phyloP scores from a whole-genome alignment of 2,113 vertebrate genomes.

The Prinia subflava region DNA sequence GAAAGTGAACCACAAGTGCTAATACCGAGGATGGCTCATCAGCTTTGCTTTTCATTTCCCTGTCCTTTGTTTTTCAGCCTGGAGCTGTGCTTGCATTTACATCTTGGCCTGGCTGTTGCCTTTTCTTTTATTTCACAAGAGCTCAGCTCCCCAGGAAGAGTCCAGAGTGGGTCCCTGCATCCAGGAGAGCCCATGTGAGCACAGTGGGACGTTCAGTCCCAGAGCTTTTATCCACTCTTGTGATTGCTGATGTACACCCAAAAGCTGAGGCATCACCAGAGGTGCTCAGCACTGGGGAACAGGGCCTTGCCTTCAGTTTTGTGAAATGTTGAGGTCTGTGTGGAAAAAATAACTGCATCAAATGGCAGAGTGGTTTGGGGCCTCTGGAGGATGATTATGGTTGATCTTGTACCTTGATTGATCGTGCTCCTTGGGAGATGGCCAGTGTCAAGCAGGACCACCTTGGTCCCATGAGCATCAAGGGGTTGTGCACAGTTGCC shows the following conservation, averaged over 20 bases:
- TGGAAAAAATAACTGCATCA: background rate
- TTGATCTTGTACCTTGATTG: background rate
- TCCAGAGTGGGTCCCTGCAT: background rate
- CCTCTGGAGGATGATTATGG: background rate
- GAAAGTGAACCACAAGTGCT: background rate
- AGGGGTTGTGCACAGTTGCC: background rate
- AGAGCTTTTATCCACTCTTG: background rate
- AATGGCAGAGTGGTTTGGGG: background rate
- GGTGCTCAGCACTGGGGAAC: background rate
- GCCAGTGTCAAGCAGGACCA: background rate
- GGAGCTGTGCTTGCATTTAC: background rate
- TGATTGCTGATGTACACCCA: background rate
- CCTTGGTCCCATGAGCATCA: background rate
- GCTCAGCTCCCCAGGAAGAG: background rate
- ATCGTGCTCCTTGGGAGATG: background rate
- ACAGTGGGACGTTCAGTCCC: background rate
- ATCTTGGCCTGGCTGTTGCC: background rate
- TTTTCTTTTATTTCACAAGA: background rate
- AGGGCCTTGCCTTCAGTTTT: background rate
- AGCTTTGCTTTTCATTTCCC: constrained; percentile 9
- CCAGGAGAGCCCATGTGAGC: background rate
- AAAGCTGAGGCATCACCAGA: background rate
- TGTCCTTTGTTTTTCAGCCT: background rate
- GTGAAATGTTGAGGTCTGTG: background rate
- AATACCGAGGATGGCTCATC: background rate